These are phyloP conservation scores for Remorina albescens DNA, from an alignment of 2,797 vertebrate genomes.

Conservation along the genomic window DNA sequence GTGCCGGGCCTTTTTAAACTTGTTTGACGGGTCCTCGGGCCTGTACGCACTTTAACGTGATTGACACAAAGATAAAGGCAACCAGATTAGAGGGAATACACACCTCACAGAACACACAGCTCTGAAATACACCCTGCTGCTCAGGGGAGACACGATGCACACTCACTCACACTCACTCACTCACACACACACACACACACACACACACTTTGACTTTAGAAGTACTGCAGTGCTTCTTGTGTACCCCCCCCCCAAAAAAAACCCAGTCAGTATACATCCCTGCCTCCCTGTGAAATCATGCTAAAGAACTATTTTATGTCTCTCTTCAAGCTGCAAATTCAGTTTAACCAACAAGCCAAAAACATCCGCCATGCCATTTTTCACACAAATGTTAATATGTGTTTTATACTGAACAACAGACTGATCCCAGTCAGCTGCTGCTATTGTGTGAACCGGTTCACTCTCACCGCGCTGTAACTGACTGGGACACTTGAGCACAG, in stretches of 20 bases:
- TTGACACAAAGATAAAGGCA: constrained; percentile 54
- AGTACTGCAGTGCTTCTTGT: background rate
- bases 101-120: constrained; percentile 57
- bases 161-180: too few relatives aligned
- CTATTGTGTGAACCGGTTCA: background rate
- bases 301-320: background rate
- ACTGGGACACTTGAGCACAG: background rate
- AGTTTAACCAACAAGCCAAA: background rate
- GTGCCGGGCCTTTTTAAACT: constrained; percentile 49
- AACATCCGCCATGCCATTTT: background rate
- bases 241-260: background rate
- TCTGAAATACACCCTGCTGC: constrained; percentile 61
- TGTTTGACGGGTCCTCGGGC: constrained; percentile 62
- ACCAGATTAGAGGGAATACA: constrained; percentile 73
- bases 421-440: constrained; percentile 1
- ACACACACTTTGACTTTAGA: background rate
- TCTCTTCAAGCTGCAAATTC: background rate
- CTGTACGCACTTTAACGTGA: constrained; percentile 23
- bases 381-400: background rate
- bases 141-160: too few relatives aligned
- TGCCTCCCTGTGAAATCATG: background rate
- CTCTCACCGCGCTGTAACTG: background rate
- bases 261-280: background rate
- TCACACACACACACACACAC: too few relatives aligned
- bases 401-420: background rate